Conservation (phyloP, 2,888 invertebrate genomes). For the Caenorhabditis sp. region DNA sequence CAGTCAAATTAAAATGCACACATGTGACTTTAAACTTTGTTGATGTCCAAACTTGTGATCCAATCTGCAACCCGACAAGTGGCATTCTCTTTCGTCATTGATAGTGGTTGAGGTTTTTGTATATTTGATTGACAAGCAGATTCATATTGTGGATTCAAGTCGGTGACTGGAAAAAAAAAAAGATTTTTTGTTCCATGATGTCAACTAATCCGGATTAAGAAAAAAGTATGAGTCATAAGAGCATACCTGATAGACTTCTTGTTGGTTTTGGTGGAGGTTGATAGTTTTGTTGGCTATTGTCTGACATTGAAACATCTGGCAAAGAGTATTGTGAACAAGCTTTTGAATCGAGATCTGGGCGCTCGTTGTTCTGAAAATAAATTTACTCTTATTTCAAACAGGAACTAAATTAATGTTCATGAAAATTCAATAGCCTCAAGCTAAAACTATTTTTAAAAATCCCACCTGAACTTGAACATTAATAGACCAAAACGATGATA, state of each 20-base stretch:
- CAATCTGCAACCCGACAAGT: constrained; percentile 38
- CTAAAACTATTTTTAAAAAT: neutral
- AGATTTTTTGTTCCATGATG: too few relatives aligned
- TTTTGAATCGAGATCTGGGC: constrained; percentile 38
- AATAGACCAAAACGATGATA: constrained; percentile 54
- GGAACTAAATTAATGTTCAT: too few relatives aligned
- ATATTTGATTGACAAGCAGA: neutral
- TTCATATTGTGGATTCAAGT: constrained; percentile 7
- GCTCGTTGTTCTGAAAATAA: constrained; percentile 41
- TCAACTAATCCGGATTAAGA: too few relatives aligned
- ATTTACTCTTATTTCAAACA: too few relatives aligned
- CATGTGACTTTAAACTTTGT: constrained; percentile 10
- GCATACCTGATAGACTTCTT: constrained; percentile 45
- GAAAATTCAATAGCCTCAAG: too few relatives aligned
- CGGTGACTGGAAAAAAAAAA: constrained; percentile 27
- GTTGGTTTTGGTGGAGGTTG: constrained; percentile 16
- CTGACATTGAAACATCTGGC: constrained; percentile 40
- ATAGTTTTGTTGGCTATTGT: neutral
- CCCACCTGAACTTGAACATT: constrained; percentile 50
- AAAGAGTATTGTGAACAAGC: constrained; percentile 44
- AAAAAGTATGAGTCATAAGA: too few relatives aligned
- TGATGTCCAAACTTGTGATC: constrained; percentile 40
- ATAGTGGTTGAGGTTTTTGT: constrained; percentile 18
- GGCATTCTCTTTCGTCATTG: constrained; percentile 28
- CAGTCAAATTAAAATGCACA: neutral